Base-by-base conservation (phyloP, 2,797 vertebrate genomes). In the Lepilemur ruficaudatus region DNA sequence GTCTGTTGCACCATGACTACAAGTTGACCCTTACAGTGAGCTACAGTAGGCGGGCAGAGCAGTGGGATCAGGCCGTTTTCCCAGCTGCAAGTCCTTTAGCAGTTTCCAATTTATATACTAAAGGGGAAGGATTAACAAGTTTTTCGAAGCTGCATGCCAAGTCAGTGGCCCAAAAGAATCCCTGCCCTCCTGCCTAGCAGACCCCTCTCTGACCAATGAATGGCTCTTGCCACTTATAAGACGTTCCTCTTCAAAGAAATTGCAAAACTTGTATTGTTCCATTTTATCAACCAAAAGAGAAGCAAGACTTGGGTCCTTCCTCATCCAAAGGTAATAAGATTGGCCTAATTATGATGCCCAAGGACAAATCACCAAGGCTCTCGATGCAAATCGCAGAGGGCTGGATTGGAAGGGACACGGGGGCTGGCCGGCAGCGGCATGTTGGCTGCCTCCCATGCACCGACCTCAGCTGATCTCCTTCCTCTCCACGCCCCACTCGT, bases 161-260 rank as follows among this genome's bases (percentile, higher is more conserved):
- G 22, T 17, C 22, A 22, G 38, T 17, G 69, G 14, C 89, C 65
- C 46, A 57, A 61, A 17, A 52, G 50, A 63, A 35, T 23, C 61
- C 69, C 59, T 1, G 46, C 50, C 67, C 15, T 50, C 28, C 35
- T 50, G 50, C 73, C 38, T 25, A 0, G 22, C 3, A 4, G 9
- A 14, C 14, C 13, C 23, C 18, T 69, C 55, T 30, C 55, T 32
- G 18, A 48, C 55, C 22, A 4, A 23, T 48, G 32, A 32, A 20
- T 28, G 57, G 9, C 4, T 15, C 22, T 23, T 30, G 2, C 52
- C 1, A 28, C 7, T 70, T 57, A 35, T 25, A 79, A 59, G 50
- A 61, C 9, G 22, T 38, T 87, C 88, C 59, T 79, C 43, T 89
- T 38, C 67, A 55, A 75, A 91, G 35, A 94, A 82, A 81, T 25